Percentiles rank a stretch among this genome's conserved stretches.
Conservation (phyloP, 2,888 invertebrate genomes). For the Coelinius sp. region DNA sequence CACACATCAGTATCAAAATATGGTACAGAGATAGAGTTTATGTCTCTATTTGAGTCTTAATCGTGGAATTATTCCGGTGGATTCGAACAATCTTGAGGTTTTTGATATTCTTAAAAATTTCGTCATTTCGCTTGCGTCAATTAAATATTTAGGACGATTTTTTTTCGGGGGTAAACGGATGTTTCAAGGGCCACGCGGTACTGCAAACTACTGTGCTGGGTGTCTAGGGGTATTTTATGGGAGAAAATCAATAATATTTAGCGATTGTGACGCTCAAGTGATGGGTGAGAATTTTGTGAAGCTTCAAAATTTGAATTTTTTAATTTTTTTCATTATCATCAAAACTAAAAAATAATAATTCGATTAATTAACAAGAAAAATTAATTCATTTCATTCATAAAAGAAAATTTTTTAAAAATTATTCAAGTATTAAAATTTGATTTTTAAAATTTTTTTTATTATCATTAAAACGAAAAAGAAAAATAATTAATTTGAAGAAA, state of each 20-base stretch:
- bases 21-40: neutral
- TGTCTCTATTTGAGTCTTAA: neutral
- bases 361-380: no score
- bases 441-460: no score
- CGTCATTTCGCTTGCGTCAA: neutral
- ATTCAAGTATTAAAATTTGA: no score
- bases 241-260: slow-evolving; percentile 8
- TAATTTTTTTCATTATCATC: no score
- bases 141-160: neutral
- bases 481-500: no score
- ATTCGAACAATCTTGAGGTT: neutral
- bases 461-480: no score
- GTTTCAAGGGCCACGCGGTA: neutral
- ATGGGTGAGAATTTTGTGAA: neutral
- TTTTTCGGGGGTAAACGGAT: neutral
- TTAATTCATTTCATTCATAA: no score
- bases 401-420: no score
- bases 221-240: neutral
- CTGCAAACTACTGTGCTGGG: neutral
- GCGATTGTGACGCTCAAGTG: neutral
- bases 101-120: neutral
- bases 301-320: neutral
- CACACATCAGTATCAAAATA: neutral
- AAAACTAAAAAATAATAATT: no score
- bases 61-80: neutral